Evolutionary conservation across 2,888 invertebrate species (phyloP), one percentile per base, ranked within the genome.

Genomic region (Drosophila glabriapex): DNA sequence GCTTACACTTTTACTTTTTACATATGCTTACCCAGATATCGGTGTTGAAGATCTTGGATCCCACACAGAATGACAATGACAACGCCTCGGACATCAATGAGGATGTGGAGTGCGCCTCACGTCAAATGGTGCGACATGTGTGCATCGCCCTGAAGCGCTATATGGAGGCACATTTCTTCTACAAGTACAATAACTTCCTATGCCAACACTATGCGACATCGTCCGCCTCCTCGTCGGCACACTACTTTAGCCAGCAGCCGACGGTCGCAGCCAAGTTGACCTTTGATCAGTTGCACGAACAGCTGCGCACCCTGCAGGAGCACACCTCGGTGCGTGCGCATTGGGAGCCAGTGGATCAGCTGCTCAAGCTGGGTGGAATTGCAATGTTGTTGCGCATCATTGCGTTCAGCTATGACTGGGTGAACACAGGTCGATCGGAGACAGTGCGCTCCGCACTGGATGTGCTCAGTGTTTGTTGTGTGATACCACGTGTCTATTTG

Each of bases 371-470:
- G 39, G 98, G 98, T 5, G 98, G 98, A 0, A 95, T 97, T 22
- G 95, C 96, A 1, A 94, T 98, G 61, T 94, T 99, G 33, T 94
- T 98, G 74, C 96, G 97, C 92, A 96, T 99, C 6, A 96, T 99
- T 28, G 97, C 97, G 0, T 96, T 97, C 89, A 96, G 98, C 0
- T 97, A 97, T 91, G 97, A 98, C 87, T 98, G 98, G 98, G 97
- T 97, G 93, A 92, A 92, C 69, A 89, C 83, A 81, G 98, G 98
- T 83, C 95, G 96, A 80, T 96, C 96, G 6, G 98, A 98, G 93
- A 97, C 97, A 0, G 96, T 97, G 4, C 94, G 96, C 46, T 96
- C 96, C 61, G 97, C 97, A 4, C 93, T 97, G 70, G 99, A 99
- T 93, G 97, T 98, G 43, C 94, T 99, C 50, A 96, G 97, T 0